Evolutionary conservation across 2,888 invertebrate genomes (phyloP).

Genomic region (Conchocele bisecta): DNA sequence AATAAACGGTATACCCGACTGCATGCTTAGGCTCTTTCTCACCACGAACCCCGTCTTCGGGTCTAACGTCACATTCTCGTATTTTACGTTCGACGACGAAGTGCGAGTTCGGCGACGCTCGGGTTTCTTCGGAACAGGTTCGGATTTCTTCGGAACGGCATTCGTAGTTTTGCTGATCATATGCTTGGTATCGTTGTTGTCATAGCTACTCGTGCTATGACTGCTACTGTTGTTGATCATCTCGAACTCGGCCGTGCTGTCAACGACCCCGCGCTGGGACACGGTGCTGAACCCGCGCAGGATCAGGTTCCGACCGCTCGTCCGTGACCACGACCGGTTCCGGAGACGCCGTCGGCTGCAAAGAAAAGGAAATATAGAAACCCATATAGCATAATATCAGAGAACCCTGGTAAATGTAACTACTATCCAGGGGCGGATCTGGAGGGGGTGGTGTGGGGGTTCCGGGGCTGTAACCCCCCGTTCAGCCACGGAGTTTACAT

Average conservation of each 20-base stretch:
- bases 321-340: slow-evolving; percentile 7
- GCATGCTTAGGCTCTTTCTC: slow-evolving; percentile 50
- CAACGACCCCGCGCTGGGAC: slow-evolving; percentile 45
- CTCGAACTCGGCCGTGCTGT: slow-evolving; percentile 57
- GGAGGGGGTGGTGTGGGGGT: no score
- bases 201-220: slow-evolving; percentile 40
- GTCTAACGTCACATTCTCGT: slow-evolving; percentile 54
- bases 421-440: no score
- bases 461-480: no score
- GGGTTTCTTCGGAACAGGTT: slow-evolving; percentile 46
- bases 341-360: slow-evolving; percentile 1
- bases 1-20: slow-evolving; percentile 52
- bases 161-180: background rate
- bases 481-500: no score
- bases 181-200: background rate
- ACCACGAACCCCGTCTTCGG: slow-evolving; percentile 35
- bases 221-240: slow-evolving; percentile 40
- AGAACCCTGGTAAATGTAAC: background rate
- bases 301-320: slow-evolving; percentile 34
- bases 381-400: background rate
- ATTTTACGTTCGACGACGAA: slow-evolving; percentile 38
- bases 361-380: background rate
- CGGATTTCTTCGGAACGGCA: no score
- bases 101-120: slow-evolving; percentile 38
- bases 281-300: slow-evolving; percentile 52